Evolutionary conservation across 2,797 vertebrate genomes (phyloP), one percentile per base, ranked within the genome.

Genomic region (Eulemur coronatus): DNA sequence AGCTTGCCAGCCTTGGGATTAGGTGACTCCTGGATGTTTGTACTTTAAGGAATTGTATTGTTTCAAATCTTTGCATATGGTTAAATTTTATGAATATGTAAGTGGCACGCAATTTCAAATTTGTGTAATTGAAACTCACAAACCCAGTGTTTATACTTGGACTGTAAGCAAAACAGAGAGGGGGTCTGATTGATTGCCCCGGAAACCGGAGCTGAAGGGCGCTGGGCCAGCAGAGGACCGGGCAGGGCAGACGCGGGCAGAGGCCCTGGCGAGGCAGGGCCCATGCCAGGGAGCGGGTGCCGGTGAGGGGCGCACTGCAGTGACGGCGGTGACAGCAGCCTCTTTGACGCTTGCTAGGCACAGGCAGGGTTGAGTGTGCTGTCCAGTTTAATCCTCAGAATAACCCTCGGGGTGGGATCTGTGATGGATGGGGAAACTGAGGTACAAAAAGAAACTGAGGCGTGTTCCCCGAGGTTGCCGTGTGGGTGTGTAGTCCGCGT

Each of bases 401-500:
- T 35, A 76, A 38, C 7, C 41, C 38, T 28, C 0, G 0, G 33
- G 1, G 7, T 3, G 2, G 30, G 26, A 18, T 13, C 24, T 28
- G 1, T 72, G 12, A 14, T 2, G 17, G 1, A 33, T 22, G 5
- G 28, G 57, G 86, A 76, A 89, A 67, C 73, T 11, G 84, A 46
- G 55, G 38, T 11, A 65, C 15, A 13, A 15, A 70, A n/a, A 41
- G 22, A 41, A 52, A 80, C 41, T 0, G 4, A 30, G 9, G 4
- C 0, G 13, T 22, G 46, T 46, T 11, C 17, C 24, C 11, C 14
- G 24, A 2, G 41, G 7, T 10, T 7, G 10, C 30, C 2, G 18
- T 17, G 10, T 7, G 14, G 15, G 13, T 2, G 2, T 4, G 2
- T 1, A 11, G n/a, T 17, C n/a, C 10, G 2, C 2, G 1, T 50